A percentile compares a stretch with the other conserved stretches of the same genome.
phyloP scores from a whole-genome alignment of 2,797 vertebrate species.

The Sternarchorhynchus goeldii region DNA sequence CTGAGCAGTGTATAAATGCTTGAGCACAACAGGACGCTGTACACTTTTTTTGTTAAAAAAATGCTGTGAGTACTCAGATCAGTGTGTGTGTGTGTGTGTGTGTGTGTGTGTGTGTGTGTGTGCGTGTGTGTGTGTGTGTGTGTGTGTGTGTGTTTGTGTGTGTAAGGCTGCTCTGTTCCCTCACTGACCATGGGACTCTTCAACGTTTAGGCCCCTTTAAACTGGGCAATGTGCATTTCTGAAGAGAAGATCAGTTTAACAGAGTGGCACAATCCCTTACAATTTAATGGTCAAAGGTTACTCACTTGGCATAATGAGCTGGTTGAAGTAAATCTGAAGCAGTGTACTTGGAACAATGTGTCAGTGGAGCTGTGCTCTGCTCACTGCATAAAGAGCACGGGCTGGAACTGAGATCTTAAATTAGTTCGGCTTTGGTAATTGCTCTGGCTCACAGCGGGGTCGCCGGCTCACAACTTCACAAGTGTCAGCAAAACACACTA shows the following conservation, averaged over 20 bases:
- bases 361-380: constrained; percentile 1
- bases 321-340: constrained; percentile 12
- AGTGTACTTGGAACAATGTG: not conserved
- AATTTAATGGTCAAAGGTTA: not conserved
- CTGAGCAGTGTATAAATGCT: constrained; percentile 71
- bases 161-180: too few relatives aligned
- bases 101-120: not conserved
- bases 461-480: constrained; percentile 6
- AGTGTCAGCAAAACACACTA: not conserved
- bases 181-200: too few relatives aligned
- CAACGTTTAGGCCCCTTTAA: not conserved
- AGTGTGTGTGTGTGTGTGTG: not conserved
- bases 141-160: constrained; percentile 6
- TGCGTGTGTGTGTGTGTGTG: not conserved
- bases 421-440: not conserved
- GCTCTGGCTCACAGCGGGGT: constrained; percentile 25
- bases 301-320: not conserved
- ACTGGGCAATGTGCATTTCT: not conserved
- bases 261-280: not conserved
- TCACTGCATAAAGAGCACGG: constrained; percentile 1
- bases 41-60: constrained; percentile 42
- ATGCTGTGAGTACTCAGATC: constrained; percentile 33
- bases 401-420: not conserved
- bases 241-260: not conserved
- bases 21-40: constrained; percentile 58